Percentiles rank a stretch among this genome's conserved stretches.
These are phyloP conservation scores for Andricus curvator DNA, from an alignment of 2,888 invertebrate species.

Conservation along the genomic window DNA sequence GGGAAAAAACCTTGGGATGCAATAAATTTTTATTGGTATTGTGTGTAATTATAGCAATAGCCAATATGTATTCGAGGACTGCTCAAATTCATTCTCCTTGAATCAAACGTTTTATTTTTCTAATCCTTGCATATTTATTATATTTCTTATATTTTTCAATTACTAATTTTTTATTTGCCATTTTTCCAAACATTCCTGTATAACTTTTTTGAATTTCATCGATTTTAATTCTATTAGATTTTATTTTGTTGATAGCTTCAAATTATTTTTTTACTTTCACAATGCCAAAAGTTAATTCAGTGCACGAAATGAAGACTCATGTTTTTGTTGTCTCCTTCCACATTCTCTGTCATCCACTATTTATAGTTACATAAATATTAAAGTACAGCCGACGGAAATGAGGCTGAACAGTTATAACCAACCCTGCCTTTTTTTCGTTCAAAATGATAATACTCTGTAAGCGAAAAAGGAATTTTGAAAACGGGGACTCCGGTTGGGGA, in stretches of 20 bases:
- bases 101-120: neutral
- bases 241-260: neutral
- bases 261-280: neutral
- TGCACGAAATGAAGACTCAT: conserved; percentile 23
- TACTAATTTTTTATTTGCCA: neutral
- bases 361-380: conserved; percentile 40
- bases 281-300: conserved; percentile 29
- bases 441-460: conserved; percentile 3
- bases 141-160: neutral
- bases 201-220: neutral
- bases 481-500: neutral
- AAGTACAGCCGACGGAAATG: conserved; percentile 10
- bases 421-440: neutral
- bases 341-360: conserved; percentile 35
- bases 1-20: neutral
- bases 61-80: neutral
- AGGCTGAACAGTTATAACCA: conserved; percentile 12
- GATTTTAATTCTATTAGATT: neutral
- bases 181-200: neutral
- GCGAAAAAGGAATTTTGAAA: neutral
- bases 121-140: neutral
- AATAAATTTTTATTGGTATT: neutral
- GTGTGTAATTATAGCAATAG: neutral
- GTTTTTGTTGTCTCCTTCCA: conserved; percentile 30
- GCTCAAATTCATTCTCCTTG: conserved; percentile 1